These are phyloP conservation scores for Anhinga rufa DNA, from an alignment of 2,113 vertebrate species.

Conservation along the genomic window DNA sequence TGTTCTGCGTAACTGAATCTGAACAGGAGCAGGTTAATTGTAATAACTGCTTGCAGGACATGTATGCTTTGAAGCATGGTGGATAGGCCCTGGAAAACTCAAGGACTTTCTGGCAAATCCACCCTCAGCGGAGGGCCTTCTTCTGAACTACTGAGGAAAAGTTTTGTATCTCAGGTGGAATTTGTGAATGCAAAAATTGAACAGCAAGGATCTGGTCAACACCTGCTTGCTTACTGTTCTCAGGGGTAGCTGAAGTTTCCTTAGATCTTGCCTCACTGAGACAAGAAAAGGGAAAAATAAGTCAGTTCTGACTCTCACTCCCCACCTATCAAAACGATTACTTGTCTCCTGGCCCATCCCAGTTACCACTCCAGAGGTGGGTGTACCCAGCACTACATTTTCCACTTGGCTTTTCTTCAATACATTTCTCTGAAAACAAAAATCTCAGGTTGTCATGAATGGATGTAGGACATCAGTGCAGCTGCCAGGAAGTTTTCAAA, in stretches of 20 bases:
- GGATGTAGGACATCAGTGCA: not conserved
- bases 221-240: not conserved
- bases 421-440: not conserved
- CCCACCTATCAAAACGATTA: not conserved
- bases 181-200: not conserved
- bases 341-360: not conserved
- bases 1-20: not conserved
- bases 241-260: not conserved
- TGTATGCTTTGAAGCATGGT: not conserved
- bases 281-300: not conserved
- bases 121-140: not conserved
- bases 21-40: not conserved
- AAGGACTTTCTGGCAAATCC: not conserved
- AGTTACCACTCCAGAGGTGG: not conserved
- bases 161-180: not conserved
- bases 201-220: not conserved
- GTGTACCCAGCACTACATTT: not conserved
- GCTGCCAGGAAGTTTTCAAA: not conserved
- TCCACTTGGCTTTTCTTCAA: not conserved
- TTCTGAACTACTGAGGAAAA: not conserved
- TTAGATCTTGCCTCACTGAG: not conserved
- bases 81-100: not conserved
- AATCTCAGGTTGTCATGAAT: not conserved
- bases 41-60: not conserved
- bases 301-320: not conserved